Percentiles rank a stretch among this genome's conserved stretches.
These are phyloP conservation scores for Dicrostonyx torquatus DNA, from an alignment of 2,797 vertebrate genomes.

Conservation along the genomic window DNA sequence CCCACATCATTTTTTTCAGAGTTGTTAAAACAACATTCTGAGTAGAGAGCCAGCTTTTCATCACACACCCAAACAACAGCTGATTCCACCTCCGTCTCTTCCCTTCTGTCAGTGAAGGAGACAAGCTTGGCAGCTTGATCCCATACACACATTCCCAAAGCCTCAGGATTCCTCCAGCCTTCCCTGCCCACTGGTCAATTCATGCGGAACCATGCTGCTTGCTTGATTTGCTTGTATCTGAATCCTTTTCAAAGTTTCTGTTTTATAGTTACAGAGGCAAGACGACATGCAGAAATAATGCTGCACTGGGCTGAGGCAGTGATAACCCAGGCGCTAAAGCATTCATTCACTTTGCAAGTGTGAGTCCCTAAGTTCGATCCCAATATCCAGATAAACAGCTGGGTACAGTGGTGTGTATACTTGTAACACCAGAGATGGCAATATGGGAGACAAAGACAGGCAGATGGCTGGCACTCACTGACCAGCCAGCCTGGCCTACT, in stretches of 20 bases:
- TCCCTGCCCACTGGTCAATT: neutral
- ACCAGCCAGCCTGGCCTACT: neutral
- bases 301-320: neutral
- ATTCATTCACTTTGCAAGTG: neutral
- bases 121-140: conserved; percentile 27
- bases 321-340: neutral
- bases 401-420: neutral
- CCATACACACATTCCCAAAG: neutral
- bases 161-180: neutral
- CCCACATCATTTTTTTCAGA: conserved; percentile 5
- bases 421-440: neutral
- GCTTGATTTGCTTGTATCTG: conserved; percentile 9
- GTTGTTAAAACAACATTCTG: conserved; percentile 31
- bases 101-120: conserved; percentile 2
- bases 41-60: conserved; percentile 48
- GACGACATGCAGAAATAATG: neutral
- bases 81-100: conserved; percentile 27
- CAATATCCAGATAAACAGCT: neutral
- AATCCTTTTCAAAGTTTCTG: neutral
- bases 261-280: conserved; percentile 24
- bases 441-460: neutral
- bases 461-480: neutral
- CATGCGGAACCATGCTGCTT: too few relatives aligned
- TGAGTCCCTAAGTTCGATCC: neutral
- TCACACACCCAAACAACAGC: conserved; percentile 71